Evolutionary conservation across 2,797 vertebrate species (phyloP).

Genomic region (Galago senegalensis): DNA sequence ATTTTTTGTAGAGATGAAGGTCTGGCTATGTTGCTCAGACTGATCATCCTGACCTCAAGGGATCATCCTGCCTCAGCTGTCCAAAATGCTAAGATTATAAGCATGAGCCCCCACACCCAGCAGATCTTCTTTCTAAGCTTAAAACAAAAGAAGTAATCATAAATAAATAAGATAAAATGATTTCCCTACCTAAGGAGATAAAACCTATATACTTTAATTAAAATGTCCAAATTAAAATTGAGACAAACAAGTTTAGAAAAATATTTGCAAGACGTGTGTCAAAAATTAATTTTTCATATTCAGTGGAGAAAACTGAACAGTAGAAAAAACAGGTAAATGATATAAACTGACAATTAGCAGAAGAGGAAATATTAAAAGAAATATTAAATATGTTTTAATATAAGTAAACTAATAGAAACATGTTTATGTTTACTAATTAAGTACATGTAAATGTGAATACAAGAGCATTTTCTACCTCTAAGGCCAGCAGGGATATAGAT

Average conservation of each 20-base stretch:
- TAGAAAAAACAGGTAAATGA: conserved; percentile 8
- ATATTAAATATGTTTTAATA: no score
- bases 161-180: conserved; percentile 11
- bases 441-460: not conserved
- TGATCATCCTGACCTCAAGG: no score
- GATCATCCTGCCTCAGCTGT: no score
- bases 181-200: not conserved
- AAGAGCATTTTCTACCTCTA: not conserved
- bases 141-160: not conserved
- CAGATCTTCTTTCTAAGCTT: not conserved
- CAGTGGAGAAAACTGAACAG: not conserved
- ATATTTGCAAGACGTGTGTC: not conserved
- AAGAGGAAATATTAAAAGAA: not conserved
- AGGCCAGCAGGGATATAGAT: not conserved
- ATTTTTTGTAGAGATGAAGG: no score
- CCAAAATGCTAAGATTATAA: no score
- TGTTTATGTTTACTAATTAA: not conserved
- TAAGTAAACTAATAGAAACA: not conserved
- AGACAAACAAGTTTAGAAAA: not conserved
- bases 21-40: no score
- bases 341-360: not conserved
- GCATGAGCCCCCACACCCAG: no score
- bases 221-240: not conserved
- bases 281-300: conserved; percentile 28
- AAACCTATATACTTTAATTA: not conserved